Evolutionary conservation across 2,888 invertebrate species (phyloP), one percentile per base, ranked within the genome.

Genomic region (Lycia hirtaria): DNA sequence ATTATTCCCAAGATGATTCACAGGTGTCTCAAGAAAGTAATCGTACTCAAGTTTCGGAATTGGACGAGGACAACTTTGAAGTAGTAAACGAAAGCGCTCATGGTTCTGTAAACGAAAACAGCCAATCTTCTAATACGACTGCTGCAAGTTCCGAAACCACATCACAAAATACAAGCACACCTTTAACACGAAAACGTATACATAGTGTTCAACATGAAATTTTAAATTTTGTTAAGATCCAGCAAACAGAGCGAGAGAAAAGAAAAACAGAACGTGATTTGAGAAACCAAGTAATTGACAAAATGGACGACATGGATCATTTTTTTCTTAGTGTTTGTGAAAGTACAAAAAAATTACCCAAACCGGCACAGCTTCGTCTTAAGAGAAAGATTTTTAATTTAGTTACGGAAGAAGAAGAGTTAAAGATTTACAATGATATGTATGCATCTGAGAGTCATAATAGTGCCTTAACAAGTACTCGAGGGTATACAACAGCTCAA

Each of bases 101-200:
- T 24, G 41, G 26, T 38, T 38, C 38, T 24, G 41, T 41, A 41
- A 30, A 45, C 30, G 48, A 43, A 55, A 55, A 55, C 55, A 48
- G 48, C 41, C 53, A 45, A 45, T 45, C 54, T 45, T 45, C 47
- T 54, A 47, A 48, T 32, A 40, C 45, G 35, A 52, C 57, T 47
- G 45, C 51, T 56, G 49, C 43, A 49, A 56, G 49, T 56, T 49
- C 44, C 49, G 44, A 49, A 49, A 56, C 50, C 51, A 56, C 50
- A 51, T 51, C 51, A 56, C 56, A 51, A 56, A 56, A 51, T 50
- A 45, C 56, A 51, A 45, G 51, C 56, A 56, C 56, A 56, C 56
- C 51, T 24, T 24, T 24, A 24, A 24, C 24, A 24, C 24, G 24
- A 24, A 24, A 24, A 24, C 24, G 24, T 24, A 9, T 24, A 24